These are phyloP conservation scores for Rhinichthys klamathensis DNA, from an alignment of 2,113 vertebrate species.

Conservation along the genomic window DNA sequence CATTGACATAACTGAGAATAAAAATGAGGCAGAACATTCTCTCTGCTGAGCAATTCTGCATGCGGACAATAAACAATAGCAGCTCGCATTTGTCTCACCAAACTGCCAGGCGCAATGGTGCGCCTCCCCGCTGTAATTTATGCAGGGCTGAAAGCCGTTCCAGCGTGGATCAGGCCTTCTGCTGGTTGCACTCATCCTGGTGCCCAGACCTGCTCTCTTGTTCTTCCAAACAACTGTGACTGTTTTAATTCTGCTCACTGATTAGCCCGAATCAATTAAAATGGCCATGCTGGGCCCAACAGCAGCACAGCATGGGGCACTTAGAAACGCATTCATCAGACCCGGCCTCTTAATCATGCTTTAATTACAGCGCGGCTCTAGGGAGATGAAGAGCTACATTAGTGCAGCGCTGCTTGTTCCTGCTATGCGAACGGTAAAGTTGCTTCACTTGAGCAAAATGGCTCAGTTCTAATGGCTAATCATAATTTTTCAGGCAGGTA, in stretches of 20 bases:
- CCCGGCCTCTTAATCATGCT: constrained; percentile 78
- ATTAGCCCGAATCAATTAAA: constrained; percentile 80
- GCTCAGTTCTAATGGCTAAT: constrained; percentile 40
- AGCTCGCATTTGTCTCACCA: constrained; percentile 46
- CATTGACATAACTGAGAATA: constrained; percentile 12
- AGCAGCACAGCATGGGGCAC: constrained; percentile 75
- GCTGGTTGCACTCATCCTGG: constrained; percentile 67
- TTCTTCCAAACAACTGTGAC: constrained; percentile 79
- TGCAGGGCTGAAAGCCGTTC: constrained; percentile 66
- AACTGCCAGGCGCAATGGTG: constrained; percentile 51
- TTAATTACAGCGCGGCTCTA: constrained; percentile 76
- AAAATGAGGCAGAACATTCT: neutral
- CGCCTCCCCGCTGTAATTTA: constrained; percentile 68
- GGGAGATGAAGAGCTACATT: constrained; percentile 65
- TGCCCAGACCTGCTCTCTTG: constrained; percentile 61
- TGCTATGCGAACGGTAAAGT: constrained; percentile 45
- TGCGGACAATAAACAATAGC: constrained; percentile 40
- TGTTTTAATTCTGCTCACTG: constrained; percentile 81
- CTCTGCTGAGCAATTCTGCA: neutral
- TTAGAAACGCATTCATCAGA: constrained; percentile 76
- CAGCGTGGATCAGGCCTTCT: constrained; percentile 68
- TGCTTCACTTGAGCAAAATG: constrained; percentile 47
- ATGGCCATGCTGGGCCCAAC: constrained; percentile 71
- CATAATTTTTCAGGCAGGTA: constrained; percentile 37
- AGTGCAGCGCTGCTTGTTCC: constrained; percentile 59